Conservation (phyloP, 2,888 invertebrate species). For the Rutpela maculata region DNA sequence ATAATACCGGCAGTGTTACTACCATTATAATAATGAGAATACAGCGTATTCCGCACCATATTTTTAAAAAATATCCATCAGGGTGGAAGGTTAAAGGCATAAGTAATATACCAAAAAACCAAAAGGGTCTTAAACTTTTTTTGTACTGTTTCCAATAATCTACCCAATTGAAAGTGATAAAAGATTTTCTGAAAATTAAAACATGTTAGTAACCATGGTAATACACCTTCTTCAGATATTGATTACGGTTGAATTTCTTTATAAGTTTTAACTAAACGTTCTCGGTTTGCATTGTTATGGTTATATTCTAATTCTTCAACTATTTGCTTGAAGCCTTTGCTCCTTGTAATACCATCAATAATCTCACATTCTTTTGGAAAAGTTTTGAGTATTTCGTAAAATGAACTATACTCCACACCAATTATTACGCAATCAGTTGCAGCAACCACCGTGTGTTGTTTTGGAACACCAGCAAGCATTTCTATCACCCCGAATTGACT, state of each 20-base stretch:
- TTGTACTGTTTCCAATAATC: constrained; percentile 44
- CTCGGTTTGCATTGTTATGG: neutral
- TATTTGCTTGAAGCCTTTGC: neutral
- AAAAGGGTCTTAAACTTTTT: constrained; percentile 56
- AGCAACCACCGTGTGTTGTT: constrained; percentile 75
- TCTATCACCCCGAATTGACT: constrained; percentile 73
- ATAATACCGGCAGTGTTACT: constrained; percentile 32
- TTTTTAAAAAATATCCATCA: constrained; percentile 60
- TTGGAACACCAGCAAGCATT: constrained; percentile 76
- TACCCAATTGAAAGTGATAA: constrained; percentile 37
- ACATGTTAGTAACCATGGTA: neutral
- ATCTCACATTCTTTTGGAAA: constrained; percentile 49
- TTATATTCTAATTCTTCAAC: neutral
- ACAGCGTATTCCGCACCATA: constrained; percentile 58
- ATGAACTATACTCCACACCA: constrained; percentile 72
- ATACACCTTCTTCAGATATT: neutral
- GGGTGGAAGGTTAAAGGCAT: constrained; percentile 65
- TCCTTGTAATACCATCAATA: constrained; percentile 27
- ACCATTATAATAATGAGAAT: constrained; percentile 38
- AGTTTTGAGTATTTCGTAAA: constrained; percentile 40
- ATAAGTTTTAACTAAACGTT: neutral
- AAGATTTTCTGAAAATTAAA: constrained; percentile 37
- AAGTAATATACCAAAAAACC: constrained; percentile 60
- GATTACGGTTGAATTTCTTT: neutral
- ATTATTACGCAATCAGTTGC: constrained; percentile 76